A percentile compares a stretch with the other conserved stretches of the same genome.
Evolutionary conservation across 2,113 vertebrate species (phyloP).

Genomic region (Ivindomyrus marchei): DNA sequence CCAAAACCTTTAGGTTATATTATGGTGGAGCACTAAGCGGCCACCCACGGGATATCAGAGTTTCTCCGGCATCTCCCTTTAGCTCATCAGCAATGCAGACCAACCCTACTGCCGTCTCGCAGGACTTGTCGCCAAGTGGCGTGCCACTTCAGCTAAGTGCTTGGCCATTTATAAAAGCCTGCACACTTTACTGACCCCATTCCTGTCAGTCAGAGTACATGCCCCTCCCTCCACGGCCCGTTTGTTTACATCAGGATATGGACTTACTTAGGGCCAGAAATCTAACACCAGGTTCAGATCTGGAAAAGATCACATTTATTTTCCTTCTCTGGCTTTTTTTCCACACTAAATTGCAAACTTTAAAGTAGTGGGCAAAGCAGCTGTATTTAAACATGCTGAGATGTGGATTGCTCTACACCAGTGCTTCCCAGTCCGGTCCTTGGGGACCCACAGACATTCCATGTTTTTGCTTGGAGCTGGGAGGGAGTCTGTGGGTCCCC

Average conservation of each 20-base stretch:
- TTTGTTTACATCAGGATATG: neutral
- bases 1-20: neutral
- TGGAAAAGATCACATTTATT: neutral
- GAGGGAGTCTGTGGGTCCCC: neutral
- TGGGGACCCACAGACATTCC: too few species aligned
- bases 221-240: neutral
- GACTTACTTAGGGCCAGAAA: conserved; percentile 11
- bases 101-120: neutral
- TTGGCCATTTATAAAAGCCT: neutral
- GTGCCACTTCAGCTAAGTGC: neutral
- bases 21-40: neutral
- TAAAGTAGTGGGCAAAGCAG: neutral
- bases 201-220: neutral
- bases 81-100: neutral
- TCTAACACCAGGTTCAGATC: neutral
- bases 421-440: neutral
- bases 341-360: neutral
- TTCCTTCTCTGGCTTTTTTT: neutral
- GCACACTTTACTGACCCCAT: neutral
- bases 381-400: neutral
- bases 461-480: neutral
- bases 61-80: neutral
- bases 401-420: neutral
- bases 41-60: neutral
- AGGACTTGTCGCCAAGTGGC: neutral